Evolutionary conservation across 37 sponge, comb jelly and placozoan species (phyloP), one percentile per base, ranked within the genome.

Genomic region (Diacarnus erythraeanus): DNA sequence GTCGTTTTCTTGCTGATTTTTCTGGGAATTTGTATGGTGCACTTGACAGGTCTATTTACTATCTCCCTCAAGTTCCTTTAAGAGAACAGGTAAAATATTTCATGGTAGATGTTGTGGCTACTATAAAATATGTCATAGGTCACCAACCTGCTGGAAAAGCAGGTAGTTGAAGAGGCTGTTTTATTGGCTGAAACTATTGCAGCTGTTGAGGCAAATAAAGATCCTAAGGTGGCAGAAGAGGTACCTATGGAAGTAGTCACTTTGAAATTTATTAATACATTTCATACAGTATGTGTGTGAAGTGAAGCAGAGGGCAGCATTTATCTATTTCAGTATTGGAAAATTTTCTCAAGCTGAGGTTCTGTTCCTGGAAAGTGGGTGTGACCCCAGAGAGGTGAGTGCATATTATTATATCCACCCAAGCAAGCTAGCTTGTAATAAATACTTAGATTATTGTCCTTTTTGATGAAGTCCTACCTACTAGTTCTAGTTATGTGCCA

Each of bases 141-240:
- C 15, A 70, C 70, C 38, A 26, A 77, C 26, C 77, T 88, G 18
- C 57, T 93, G 37, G 83, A 88, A 64, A 85, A 78, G 41, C 72
- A 59, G 17, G 68, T 81, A 44, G 77, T 93, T 2, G 89, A 93
- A 57, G 93, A 93, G 69, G 93, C 93, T 21, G 64, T 93, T 23
- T 31, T 81, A 44, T 21, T 93, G 41, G 93, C 93, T 41, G 83
- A 93, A 51, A 82, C 83, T n/a, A 68, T 85, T 21, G 74, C 84
- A 23, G 84, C 79, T 54, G 75, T 83, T 0, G 89, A 83, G 75
- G 57, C 56, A 29, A 37, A 44, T 27, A 89, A 72, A 59, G 63
- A 83, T 35, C 18, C 23, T 21, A 31, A 57, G 1, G 80, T 56
- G 23, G 67, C 80, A 12, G 86, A 67, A 42, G 69, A 66, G 57